These are phyloP conservation scores for Oreochromis grahami DNA, from an alignment of 2,797 vertebrate species.

Conservation along the genomic window DNA sequence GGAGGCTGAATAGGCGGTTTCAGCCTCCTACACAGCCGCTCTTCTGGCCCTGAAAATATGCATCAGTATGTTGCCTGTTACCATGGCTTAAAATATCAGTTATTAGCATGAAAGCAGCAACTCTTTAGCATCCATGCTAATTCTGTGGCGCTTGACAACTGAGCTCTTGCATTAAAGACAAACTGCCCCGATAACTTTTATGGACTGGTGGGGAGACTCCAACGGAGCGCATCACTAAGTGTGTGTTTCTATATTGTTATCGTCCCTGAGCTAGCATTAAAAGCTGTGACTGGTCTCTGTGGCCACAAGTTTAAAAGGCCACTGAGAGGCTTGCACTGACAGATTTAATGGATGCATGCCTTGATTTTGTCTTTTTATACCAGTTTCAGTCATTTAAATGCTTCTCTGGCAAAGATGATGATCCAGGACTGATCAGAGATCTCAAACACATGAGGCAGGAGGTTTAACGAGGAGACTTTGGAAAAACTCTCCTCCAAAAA, in stretches of 20 bases:
- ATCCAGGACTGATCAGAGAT: neutral
- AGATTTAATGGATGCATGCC: neutral
- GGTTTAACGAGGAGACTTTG: neutral
- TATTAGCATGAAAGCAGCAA: conserved; percentile 30
- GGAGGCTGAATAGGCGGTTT: conserved; percentile 62
- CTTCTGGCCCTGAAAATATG: conserved; percentile 47
- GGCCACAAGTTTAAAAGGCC: neutral
- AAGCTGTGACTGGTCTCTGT: neutral
- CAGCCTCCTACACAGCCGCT: conserved; percentile 59
- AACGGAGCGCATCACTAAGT: neutral
- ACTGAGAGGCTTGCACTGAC: neutral
- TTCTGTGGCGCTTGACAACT: neutral
- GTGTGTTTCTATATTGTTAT: neutral
- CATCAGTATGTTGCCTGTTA: conserved; percentile 48
- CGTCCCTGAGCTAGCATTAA: neutral
- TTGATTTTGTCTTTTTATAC: neutral
- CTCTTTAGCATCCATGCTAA: conserved; percentile 38
- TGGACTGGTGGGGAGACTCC: neutral
- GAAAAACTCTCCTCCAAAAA: neutral
- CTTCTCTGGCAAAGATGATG: neutral
- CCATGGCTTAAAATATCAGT: conserved; percentile 43
- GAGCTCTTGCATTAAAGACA: neutral
- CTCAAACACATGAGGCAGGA: neutral
- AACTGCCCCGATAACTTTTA: neutral
- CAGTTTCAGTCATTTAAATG: neutral